Conservation (phyloP, 1,140 invertebrate species). For the Lordiphosa clarofinis region DNA sequence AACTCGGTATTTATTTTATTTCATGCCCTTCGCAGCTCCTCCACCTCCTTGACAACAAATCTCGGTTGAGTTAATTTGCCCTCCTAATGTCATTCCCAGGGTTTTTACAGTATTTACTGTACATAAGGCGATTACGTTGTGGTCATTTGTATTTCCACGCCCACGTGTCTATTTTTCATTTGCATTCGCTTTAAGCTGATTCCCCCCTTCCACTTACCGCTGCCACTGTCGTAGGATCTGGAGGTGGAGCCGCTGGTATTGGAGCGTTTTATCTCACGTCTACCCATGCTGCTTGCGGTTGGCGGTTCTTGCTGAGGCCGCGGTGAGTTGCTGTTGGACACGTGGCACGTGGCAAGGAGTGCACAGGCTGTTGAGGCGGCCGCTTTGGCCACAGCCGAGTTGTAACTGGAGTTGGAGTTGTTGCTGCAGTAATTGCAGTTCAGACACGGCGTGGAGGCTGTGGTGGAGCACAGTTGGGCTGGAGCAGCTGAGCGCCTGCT, state of each 20-base stretch:
- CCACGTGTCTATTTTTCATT: constrained; percentile 24
- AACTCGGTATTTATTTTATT: too few relatives aligned
- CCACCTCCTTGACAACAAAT: constrained; percentile 52
- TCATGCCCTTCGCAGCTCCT: constrained; percentile 1
- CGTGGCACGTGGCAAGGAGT: constrained; percentile 67
- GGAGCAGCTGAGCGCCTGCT: constrained; percentile 9
- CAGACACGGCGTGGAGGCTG: constrained; percentile 67
- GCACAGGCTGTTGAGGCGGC: constrained; percentile 62
- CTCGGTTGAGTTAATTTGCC: constrained; percentile 61
- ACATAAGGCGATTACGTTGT: constrained; percentile 60
- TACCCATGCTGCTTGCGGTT: constrained; percentile 66
- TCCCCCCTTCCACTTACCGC: constrained; percentile 56
- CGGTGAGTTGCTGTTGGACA: constrained; percentile 38
- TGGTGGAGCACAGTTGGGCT: constrained; percentile 18
- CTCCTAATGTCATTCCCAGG: constrained; percentile 59
- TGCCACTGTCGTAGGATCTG: constrained; percentile 74
- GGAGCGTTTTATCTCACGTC: constrained; percentile 78
- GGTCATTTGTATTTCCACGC: constrained; percentile 15
- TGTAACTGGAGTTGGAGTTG: constrained; percentile 27
- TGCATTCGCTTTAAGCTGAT: constrained; percentile 11
- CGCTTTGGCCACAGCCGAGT: constrained; percentile 58
- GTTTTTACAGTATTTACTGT: constrained; percentile 28
- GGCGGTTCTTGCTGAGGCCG: constrained; percentile 30
- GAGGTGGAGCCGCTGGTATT: constrained; percentile 75
- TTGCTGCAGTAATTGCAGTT: constrained; percentile 17